Evolutionary conservation across 2,113 vertebrate genomes (phyloP).

Genomic region (Ramphastos sulfuratus): DNA sequence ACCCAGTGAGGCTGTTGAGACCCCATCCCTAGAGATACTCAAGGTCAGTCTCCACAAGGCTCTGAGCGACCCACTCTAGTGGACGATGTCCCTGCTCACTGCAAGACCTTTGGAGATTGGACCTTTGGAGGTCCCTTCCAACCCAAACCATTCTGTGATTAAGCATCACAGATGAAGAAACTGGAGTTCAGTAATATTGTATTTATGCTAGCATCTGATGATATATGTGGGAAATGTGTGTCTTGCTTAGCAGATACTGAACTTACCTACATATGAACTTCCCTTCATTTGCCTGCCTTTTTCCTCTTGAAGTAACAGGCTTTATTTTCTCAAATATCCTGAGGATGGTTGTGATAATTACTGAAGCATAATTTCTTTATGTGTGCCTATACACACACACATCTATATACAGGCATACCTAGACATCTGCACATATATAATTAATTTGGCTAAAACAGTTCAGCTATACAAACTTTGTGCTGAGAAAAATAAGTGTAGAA

Average conservation of each 20-base stretch:
- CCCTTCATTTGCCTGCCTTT: neutral
- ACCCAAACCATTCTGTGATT: too few species aligned
- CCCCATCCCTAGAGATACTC: too few species aligned
- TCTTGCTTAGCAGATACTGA: neutral
- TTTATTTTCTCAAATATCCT: neutral
- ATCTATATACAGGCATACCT: too few species aligned
- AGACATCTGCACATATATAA: neutral
- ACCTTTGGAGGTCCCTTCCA: too few species aligned
- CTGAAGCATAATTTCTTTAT: neutral
- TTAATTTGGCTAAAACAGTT: neutral
- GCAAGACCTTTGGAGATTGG: too few species aligned
- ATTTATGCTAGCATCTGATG: neutral
- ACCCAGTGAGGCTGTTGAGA: too few species aligned
- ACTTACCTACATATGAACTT: fast-evolving
- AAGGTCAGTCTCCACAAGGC: too few species aligned
- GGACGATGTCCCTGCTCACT: too few species aligned
- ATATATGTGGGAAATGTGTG: fast-evolving
- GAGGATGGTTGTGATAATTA: neutral
- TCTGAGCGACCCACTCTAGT: too few species aligned
- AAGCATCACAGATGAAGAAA: neutral
- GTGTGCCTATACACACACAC: too few species aligned
- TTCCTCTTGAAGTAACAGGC: neutral
- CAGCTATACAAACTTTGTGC: neutral
- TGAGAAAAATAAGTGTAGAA: neutral
- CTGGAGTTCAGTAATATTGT: neutral